These are phyloP conservation scores for Phainopepla nitens DNA, from an alignment of 2,113 vertebrate species.

Conservation along the genomic window DNA sequence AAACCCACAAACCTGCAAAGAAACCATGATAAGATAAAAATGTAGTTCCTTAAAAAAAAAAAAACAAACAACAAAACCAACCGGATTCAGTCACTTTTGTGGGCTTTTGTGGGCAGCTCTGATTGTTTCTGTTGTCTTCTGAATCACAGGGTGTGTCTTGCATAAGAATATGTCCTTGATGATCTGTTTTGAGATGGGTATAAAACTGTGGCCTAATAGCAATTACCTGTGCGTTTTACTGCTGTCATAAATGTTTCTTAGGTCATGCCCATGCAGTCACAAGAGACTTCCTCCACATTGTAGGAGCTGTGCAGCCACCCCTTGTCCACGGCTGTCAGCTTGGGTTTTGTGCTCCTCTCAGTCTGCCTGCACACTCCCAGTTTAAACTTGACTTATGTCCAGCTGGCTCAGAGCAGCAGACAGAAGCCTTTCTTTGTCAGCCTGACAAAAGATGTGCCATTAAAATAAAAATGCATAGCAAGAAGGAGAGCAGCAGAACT, in stretches of 20 bases:
- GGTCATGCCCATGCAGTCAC: neutral
- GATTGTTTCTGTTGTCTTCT: neutral
- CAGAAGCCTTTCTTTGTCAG: constrained; percentile 46
- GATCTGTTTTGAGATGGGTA: neutral
- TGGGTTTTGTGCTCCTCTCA: constrained; percentile 20
- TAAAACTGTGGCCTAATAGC: neutral
- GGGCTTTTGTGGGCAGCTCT: neutral
- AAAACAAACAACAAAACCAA: neutral
- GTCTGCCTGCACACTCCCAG: neutral
- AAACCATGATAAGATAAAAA: neutral
- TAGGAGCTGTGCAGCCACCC: neutral
- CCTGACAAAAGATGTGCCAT: constrained; percentile 31
- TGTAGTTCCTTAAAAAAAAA: neutral
- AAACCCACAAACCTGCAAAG: neutral
- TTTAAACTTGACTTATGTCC: constrained; percentile 35
- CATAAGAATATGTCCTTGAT: neutral
- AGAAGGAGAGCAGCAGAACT: neutral
- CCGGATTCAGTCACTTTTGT: neutral
- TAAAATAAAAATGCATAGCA: constrained; percentile 38
- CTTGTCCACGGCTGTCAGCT: neutral
- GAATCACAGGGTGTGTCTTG: neutral
- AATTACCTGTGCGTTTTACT: neutral
- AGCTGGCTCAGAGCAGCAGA: constrained; percentile 41
- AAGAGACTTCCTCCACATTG: neutral
- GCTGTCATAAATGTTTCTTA: neutral